Evolutionary conservation across 92 coral and sea anemone genomes (phyloP), one percentile per base, ranked within the genome.

Genomic region (Anthopleura xanthogrammica): DNA sequence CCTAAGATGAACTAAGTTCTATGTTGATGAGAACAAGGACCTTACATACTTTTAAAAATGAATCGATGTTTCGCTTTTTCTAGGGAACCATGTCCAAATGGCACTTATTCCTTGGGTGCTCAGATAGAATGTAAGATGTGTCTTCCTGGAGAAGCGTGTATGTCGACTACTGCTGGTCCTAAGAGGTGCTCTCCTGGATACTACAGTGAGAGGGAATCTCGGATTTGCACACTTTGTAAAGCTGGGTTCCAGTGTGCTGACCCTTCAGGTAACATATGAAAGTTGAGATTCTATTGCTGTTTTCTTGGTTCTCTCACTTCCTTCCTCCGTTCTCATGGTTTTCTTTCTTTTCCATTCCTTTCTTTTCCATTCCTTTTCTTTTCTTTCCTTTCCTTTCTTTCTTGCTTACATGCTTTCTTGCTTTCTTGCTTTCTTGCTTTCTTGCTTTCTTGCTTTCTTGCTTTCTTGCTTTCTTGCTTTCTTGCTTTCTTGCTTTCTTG

Each of bases 161-260:
- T 91, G 14, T 88, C 87, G 56, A 81, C 83, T 62, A 88, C 93
- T 29, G 91, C 86, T 68, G 98, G 98, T 12, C 98, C 98, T 39
- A 77, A 50, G 75, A 87, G 83, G 42, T 95, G 98, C 74, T 85
- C 88, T 12, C 89, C 92, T 13, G 98, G 98, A 20, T 88, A 77
- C 72, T 95, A 91, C 88, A 95, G 98, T 91, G 98, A 95, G 72
- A 87, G 81, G 80, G 92, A 95, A 87, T 89, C 98, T 19, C 86
- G 88, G 19, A 74, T 87, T 22, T 95, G 98, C 85, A 81, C 66
- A 75, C 79, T 90, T 75, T 95, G 98, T 57, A 92, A 94, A 88
- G 92, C 98, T 76, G 98, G 98, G 43, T 93, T 91, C 76, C 98
- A 95, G 82, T 95, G 98, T 57, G 90, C 98, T 17, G 94, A 95